Percentiles rank a stretch among this genome's conserved stretches.
phyloP scores from a whole-genome alignment of 2,888 invertebrate species.

The Agrotis ipsilon region DNA sequence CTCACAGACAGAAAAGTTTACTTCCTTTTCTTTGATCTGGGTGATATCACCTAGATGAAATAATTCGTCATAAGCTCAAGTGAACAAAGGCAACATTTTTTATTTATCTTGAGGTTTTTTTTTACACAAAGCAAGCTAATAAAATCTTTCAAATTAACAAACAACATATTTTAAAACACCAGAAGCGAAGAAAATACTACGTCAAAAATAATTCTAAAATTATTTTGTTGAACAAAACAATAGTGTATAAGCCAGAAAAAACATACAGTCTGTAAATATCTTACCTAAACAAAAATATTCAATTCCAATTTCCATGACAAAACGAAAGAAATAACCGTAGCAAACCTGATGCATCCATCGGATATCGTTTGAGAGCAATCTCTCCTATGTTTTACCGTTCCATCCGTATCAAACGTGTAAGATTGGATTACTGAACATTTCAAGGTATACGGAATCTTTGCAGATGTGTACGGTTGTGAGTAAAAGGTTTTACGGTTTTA shows the following conservation, averaged over 20 bases:
- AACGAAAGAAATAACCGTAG: conserved; percentile 6
- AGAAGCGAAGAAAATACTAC: too few relatives aligned
- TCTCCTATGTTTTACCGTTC: conserved; percentile 40
- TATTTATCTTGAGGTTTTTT: too few relatives aligned
- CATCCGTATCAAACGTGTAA: conserved; percentile 36
- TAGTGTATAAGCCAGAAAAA: not conserved
- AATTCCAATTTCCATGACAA: conserved; percentile 37
- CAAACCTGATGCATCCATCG: conserved; percentile 54
- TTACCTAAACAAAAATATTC: conserved; percentile 44
- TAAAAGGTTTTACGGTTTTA: not conserved
- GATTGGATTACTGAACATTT: conserved; percentile 41
- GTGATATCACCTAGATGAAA: too few relatives aligned
- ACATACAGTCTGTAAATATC: conserved; percentile 1
- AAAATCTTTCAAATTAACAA: too few relatives aligned
- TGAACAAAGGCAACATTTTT: too few relatives aligned
- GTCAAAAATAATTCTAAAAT: too few relatives aligned
- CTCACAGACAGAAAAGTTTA: too few relatives aligned
- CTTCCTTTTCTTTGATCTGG: too few relatives aligned
- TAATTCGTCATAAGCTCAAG: too few relatives aligned
- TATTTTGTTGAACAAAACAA: too few relatives aligned
- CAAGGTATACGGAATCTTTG: conserved; percentile 11
- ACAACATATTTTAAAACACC: too few relatives aligned
- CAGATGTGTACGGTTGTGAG: not conserved
- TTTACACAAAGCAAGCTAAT: too few relatives aligned
- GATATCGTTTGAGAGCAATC: conserved; percentile 55